These are phyloP conservation scores for Triops longicaudatus DNA, from an alignment of 1,140 invertebrate genomes.

Conservation along the genomic window DNA sequence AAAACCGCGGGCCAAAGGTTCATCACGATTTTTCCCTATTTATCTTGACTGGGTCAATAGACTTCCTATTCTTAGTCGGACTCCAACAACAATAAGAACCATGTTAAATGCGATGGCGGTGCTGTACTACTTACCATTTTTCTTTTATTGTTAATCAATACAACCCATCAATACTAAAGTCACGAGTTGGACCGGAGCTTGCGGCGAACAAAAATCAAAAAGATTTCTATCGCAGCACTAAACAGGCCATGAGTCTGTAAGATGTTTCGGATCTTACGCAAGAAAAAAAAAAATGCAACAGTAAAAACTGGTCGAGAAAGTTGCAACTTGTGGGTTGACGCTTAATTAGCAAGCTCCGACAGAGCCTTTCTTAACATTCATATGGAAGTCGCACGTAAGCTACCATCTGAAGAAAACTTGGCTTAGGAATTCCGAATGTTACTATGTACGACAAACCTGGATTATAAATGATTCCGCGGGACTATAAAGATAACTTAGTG, in stretches of 20 bases:
- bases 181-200: background rate
- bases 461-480: background rate
- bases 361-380: background rate
- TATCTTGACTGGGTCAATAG: background rate
- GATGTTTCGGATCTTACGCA: background rate
- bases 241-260: slow-evolving; percentile 1
- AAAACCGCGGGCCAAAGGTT: background rate
- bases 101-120: background rate
- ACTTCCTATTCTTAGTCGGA: background rate
- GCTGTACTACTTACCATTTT: slow-evolving; percentile 2
- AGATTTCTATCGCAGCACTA: background rate
- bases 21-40: background rate
- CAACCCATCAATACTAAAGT: background rate
- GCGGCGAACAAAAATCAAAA: background rate
- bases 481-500: background rate
- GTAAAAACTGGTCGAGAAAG: background rate
- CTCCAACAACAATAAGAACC: background rate
- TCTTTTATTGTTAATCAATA: slow-evolving; percentile 9
- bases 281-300: background rate
- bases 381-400: background rate
- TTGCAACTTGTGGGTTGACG: background rate
- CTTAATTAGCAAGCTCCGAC: background rate
- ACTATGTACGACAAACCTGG: background rate
- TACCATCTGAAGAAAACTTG: background rate
- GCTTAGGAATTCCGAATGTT: background rate